Percentiles rank a stretch among this genome's conserved stretches.
Evolutionary conservation across 2,113 vertebrate species (phyloP).

Genomic region (Galemys pyrenaicus): DNA sequence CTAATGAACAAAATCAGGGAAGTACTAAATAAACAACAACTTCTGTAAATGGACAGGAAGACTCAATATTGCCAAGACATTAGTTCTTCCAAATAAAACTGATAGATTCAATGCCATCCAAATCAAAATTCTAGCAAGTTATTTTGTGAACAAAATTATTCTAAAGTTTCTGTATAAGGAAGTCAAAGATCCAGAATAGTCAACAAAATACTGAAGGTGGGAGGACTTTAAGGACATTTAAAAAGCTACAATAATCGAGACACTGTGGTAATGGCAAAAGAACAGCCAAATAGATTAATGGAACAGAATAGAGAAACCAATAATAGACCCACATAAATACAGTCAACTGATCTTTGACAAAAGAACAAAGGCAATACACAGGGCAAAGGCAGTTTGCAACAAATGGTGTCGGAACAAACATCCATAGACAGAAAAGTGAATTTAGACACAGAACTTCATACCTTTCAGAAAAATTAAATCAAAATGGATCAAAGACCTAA

Average conservation of each 20-base stretch:
- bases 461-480: not conserved
- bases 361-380: not conserved
- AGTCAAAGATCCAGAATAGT: not conserved
- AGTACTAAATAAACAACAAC: not conserved
- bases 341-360: not conserved
- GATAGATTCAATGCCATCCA: not conserved
- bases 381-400: not conserved
- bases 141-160: not conserved
- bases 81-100: not conserved
- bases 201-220: not conserved
- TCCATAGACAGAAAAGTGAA: not conserved
- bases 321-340: no score
- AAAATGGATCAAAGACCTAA: not conserved
- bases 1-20: not conserved
- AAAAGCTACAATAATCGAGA: not conserved
- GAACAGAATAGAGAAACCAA: not conserved
- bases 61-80: not conserved
- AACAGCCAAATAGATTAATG: not conserved
- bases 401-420: not conserved
- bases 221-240: not conserved
- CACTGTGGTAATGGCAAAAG: not conserved
- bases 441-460: not conserved
- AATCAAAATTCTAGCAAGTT: not conserved
- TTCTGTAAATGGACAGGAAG: not conserved
- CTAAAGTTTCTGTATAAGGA: not conserved